These are phyloP conservation scores for Sylvietta virens DNA, from an alignment of 2,113 vertebrate genomes.

Conservation along the genomic window DNA sequence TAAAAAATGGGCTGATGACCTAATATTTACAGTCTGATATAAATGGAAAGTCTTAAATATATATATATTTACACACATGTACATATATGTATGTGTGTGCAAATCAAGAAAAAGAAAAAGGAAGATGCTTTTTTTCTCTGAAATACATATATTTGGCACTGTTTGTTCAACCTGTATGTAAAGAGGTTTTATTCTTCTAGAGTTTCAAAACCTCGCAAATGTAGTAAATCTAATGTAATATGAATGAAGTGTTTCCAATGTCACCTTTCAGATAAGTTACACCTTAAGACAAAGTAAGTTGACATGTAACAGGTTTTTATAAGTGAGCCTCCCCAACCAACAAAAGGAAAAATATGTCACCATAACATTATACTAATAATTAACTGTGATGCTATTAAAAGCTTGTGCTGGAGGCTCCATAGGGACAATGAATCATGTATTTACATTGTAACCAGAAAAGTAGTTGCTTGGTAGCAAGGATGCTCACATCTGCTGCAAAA, in stretches of 20 bases:
- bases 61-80: background rate
- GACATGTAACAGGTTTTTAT: background rate
- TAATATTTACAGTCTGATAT: background rate
- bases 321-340: background rate
- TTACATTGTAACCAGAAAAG: background rate
- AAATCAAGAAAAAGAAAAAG: background rate
- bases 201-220: background rate
- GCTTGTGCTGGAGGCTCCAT: background rate
- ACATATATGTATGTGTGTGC: background rate
- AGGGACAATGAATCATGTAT: background rate
- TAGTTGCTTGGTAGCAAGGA: background rate
- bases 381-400: background rate
- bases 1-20: background rate
- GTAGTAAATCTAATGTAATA: background rate
- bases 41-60: background rate
- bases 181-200: background rate
- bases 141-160: background rate
- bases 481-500: background rate
- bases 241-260: background rate
- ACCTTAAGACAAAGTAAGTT: background rate
- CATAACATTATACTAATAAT: slow-evolving; percentile 4
- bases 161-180: background rate
- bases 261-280: background rate
- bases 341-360: background rate
- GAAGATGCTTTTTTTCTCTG: background rate